These are phyloP conservation scores for Oreotrochilus melanogaster DNA, from an alignment of 2,113 vertebrate genomes.

Conservation along the genomic window DNA sequence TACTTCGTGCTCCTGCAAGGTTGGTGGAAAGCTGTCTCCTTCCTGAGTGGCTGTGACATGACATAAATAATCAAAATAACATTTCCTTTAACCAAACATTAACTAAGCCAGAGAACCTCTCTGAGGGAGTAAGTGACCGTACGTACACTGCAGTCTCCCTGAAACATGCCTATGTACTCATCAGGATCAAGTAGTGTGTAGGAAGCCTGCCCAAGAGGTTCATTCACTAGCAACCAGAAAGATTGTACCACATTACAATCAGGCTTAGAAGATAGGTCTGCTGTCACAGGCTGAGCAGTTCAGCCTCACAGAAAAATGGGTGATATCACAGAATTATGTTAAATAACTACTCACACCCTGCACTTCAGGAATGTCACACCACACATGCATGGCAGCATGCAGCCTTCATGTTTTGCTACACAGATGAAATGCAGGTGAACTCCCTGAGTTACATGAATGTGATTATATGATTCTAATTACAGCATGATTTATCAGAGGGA, in stretches of 20 bases:
- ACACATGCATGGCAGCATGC: fast-evolving
- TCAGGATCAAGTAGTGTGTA: not conserved
- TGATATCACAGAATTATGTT: not conserved
- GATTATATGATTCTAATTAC: not conserved
- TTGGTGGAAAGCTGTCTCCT: not conserved
- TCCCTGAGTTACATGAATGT: not conserved
- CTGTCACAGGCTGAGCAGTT: not conserved
- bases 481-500: not conserved
- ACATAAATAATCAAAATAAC: not conserved
- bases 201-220: not conserved
- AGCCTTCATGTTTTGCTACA: not conserved
- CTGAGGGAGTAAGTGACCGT: not conserved
- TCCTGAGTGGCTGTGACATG: not conserved
- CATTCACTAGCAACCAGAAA: not conserved
- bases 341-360: not conserved
- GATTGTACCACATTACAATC: not conserved
- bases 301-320: not conserved
- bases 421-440: not conserved
- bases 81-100: not conserved
- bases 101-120: not conserved
- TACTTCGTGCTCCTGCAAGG: not conserved
- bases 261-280: not conserved
- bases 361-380: not conserved
- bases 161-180: not conserved
- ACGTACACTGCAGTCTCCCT: not conserved